Evolutionary conservation across 2,888 invertebrate genomes (phyloP).

Genomic region (Amphimallon solstitiale): DNA sequence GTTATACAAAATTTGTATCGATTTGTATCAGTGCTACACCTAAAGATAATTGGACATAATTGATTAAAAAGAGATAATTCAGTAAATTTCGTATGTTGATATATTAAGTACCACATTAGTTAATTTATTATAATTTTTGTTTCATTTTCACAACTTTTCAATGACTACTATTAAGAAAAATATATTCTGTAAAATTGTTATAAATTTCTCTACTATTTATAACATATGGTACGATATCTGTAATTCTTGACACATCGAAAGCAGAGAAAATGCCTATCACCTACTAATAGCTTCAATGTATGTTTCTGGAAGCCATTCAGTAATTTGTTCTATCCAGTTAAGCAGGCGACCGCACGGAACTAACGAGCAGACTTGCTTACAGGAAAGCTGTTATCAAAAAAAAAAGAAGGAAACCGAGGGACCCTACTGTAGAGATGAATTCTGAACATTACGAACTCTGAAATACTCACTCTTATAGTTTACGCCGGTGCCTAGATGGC

Average conservation of each 20-base stretch:
- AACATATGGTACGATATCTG: neutral
- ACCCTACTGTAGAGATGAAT: slow-evolving; percentile 49
- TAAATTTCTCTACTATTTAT: neutral
- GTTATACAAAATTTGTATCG: too few relatives aligned
- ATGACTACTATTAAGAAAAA: too few relatives aligned
- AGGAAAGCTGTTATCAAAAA: slow-evolving; percentile 57
- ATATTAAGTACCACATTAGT: too few relatives aligned
- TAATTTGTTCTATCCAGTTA: slow-evolving; percentile 64
- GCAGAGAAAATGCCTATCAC: slow-evolving; percentile 39
- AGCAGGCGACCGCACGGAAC: slow-evolving; percentile 61
- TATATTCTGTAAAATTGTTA: neutral
- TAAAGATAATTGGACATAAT: too few relatives aligned
- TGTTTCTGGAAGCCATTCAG: slow-evolving; percentile 50
- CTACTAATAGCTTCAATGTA: slow-evolving; percentile 46
- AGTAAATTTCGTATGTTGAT: too few relatives aligned
- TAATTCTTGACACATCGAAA: neutral
- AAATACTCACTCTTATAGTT: slow-evolving; percentile 54
- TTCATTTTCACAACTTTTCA: too few relatives aligned
- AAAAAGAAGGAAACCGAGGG: slow-evolving; percentile 40
- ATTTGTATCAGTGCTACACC: too few relatives aligned
- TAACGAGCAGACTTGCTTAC: slow-evolving; percentile 55
- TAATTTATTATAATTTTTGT: too few relatives aligned
- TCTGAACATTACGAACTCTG: slow-evolving; percentile 49
- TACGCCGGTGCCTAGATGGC: slow-evolving; percentile 60
- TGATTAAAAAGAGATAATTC: too few relatives aligned